Percentiles rank a stretch among this genome's conserved stretches.
Conservation (phyloP, 2,888 invertebrate genomes). For the Caenorhabditis afra region DNA sequence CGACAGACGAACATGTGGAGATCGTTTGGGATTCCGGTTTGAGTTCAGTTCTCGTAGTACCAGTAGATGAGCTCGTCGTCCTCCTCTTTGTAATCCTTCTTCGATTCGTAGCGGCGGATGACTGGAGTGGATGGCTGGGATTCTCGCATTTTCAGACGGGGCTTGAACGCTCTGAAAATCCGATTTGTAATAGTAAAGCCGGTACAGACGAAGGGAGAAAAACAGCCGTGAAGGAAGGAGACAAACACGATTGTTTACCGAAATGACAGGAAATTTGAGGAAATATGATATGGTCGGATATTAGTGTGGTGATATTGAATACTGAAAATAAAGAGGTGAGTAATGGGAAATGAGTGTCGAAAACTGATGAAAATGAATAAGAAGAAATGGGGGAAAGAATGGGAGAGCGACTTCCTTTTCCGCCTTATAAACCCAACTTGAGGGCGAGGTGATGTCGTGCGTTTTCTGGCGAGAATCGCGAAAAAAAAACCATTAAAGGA, state of each 20-base stretch:
- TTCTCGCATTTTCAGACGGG: constrained; percentile 46
- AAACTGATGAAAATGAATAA: neutral
- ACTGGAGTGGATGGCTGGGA: constrained; percentile 12
- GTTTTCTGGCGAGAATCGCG: neutral
- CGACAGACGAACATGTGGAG: neutral
- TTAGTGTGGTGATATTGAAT: no score
- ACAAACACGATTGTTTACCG: constrained; percentile 7
- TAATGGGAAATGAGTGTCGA: constrained; percentile 3
- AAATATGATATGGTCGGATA: neutral
- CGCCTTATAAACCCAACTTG: constrained; percentile 35
- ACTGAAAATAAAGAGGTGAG: constrained; percentile 2
- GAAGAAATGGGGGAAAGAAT: neutral
- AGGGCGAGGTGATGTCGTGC: constrained; percentile 20
- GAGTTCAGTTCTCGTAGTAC: constrained; percentile 56
- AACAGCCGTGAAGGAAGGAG: neutral
- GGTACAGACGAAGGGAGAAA: neutral
- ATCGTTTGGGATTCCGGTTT: constrained; percentile 1
- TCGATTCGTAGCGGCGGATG: constrained; percentile 52
- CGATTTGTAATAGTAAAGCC: neutral
- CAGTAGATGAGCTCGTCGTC: constrained; percentile 59
- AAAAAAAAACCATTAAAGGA: constrained; percentile 25
- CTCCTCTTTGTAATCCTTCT: constrained; percentile 49
- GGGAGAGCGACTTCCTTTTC: neutral
- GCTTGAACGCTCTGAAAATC: constrained; percentile 12
- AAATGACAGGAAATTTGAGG: neutral